Percentiles rank a stretch among this genome's conserved stretches.
phyloP scores from a whole-genome alignment of 2,113 vertebrate genomes.

The Notothenia rossii region DNA sequence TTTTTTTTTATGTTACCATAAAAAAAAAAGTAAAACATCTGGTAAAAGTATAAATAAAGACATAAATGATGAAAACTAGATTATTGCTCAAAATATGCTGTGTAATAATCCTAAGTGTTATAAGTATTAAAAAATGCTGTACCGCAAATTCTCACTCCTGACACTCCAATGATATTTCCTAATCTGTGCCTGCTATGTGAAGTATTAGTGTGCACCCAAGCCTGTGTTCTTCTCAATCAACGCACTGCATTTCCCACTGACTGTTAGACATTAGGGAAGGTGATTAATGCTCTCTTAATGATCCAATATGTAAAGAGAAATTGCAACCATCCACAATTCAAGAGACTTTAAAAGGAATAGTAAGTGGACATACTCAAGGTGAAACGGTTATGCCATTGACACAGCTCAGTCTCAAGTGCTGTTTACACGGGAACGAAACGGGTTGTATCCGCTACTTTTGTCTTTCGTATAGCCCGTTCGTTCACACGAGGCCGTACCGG shows the following conservation, averaged over 20 bases:
- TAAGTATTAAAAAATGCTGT: background rate
- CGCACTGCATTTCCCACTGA: background rate
- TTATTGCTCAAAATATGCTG: too few species aligned
- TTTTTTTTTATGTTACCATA: too few species aligned
- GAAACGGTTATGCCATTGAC: background rate
- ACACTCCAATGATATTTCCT: background rate
- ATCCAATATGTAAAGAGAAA: constrained; percentile 1
- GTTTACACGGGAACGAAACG: too few species aligned
- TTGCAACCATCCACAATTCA: background rate
- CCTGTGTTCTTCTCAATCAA: background rate
- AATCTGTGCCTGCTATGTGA: background rate
- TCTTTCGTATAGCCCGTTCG: too few species aligned
- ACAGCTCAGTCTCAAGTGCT: background rate
- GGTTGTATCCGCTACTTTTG: too few species aligned
- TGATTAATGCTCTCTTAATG: background rate
- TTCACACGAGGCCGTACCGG: too few species aligned
- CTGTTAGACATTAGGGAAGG: background rate
- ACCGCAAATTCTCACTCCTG: background rate
- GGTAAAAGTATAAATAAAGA: too few species aligned
- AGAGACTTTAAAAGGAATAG: background rate
- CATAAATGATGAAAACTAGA: too few species aligned
- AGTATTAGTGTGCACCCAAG: background rate
- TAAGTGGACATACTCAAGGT: background rate
- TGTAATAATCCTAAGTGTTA: too few species aligned
- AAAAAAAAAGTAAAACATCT: too few species aligned